These are phyloP conservation scores for Eledone cirrhosa DNA, from an alignment of 2,888 invertebrate species.

Conservation along the genomic window DNA sequence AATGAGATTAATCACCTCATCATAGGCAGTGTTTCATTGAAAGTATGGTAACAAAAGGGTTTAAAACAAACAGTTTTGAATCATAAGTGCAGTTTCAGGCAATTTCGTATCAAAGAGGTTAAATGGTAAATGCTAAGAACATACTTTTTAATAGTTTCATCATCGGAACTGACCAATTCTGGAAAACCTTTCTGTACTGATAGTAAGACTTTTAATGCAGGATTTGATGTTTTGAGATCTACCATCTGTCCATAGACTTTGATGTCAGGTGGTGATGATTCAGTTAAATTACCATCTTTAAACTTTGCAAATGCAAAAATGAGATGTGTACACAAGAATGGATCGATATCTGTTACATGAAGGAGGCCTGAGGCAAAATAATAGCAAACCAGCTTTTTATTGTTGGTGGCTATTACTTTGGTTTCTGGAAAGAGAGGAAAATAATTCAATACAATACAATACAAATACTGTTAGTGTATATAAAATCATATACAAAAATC, in stretches of 20 bases:
- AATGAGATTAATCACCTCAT: too few species aligned
- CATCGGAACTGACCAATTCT: constrained; percentile 28
- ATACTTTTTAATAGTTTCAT: neutral
- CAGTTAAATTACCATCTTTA: constrained; percentile 10
- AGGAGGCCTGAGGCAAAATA: constrained; percentile 34
- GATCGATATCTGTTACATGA: constrained; percentile 33
- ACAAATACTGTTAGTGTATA: too few species aligned
- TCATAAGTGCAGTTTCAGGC: too few species aligned
- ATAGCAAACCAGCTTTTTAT: constrained; percentile 38
- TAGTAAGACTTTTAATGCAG: constrained; percentile 35
- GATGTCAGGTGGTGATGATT: constrained; percentile 14
- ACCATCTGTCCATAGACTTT: constrained; percentile 28
- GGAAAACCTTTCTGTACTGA: constrained; percentile 39
- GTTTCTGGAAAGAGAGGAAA: neutral
- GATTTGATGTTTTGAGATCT: constrained; percentile 32
- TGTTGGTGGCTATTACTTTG: neutral
- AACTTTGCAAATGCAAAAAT: constrained; percentile 40
- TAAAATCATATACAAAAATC: too few species aligned
- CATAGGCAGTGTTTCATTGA: too few species aligned
- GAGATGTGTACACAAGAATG: constrained; percentile 38
- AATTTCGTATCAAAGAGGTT: neutral
- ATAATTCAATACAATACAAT: neutral
- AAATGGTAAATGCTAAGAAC: neutral
- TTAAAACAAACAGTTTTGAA: too few species aligned
- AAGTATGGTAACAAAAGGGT: too few species aligned